Evolutionary conservation across 2,113 vertebrate species (phyloP), one percentile per base, ranked within the genome.

Genomic region (Triplophysa rosa): DNA sequence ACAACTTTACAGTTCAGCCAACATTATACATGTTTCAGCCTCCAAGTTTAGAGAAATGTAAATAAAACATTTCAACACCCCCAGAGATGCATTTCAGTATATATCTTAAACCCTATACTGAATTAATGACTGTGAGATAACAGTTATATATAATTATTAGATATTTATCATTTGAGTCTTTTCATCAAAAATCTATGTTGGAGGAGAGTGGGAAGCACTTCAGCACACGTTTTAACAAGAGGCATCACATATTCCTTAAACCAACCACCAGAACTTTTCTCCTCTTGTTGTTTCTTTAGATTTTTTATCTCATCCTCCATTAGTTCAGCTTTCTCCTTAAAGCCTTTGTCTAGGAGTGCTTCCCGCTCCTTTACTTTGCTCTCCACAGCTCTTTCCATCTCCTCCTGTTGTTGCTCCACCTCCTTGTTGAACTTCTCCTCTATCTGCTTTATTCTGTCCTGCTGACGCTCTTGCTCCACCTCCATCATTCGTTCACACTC

Each of bases 331-430:
- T 82, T 77, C 24, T 80, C 61, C 4, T 47, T 17, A n/a, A 83
- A 85, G 29, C 78, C 79, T 56, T 87, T 85, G 21, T 80, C 56
- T 8, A 70, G 0, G 14, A 87, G 80, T 3, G 80, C 47, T 37
- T 66, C 40, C 76, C 76, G 84, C 67, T 89, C 88, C 29, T 64
- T 29, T 47, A 89, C 42, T 71, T 87, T 89, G 73, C 70, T 69
- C 3, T 87, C 61, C 67, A 89, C 8, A 0, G 85, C 85, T 63
- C 11, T 58, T 7, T 83, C 66, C 11, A 67, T 21, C 74, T 88
- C 87, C 58, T 68, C 49, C 58, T 74, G 59, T 23, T 74, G 67
- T 26, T 54, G 52, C 33, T 62, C 7, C 61, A 33, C n/a, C 61
- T 88, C 87, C 26, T 87, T 49, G 3, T 78, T 77, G 65, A 86